Base-by-base conservation (phyloP, 2,113 vertebrate genomes). In the Campylomormyrus numenius region DNA sequence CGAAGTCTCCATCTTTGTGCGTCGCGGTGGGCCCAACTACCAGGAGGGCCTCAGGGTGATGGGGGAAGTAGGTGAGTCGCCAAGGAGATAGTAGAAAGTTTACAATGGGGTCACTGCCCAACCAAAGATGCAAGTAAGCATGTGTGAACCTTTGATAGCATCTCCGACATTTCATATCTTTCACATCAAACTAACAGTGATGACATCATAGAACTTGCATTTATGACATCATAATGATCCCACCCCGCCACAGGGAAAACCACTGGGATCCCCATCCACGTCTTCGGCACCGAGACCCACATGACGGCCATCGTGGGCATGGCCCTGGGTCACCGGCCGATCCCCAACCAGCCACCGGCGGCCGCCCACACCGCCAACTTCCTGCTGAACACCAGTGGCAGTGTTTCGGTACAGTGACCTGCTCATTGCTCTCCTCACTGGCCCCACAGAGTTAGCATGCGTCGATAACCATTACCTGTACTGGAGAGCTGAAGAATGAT, bases 291-390 rank as follows among this genome's bases (percentile, higher is more conserved):
- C 0, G 98, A 99, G 93, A 99, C 98, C 0, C 98, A 99, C 94
- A 99, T 99, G 98, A 99, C 98, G 0, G 98, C 98, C 0, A 99
- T 99, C 1, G 98, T 99, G 84, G 98, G 98, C 91, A 99, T 99
- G 98, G 98, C 98, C 0, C 95, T 99, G 0, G 98, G 98, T 70
- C 97, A 98, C 87, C 95, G 97, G 6, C 97, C 98, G 0, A 98
- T 99, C 93, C 98, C 98, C 90, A 98, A 97, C 93, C 96, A 98
- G 92, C 98, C 98, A 0, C 98, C 98, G 0, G 96, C 95, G 0
- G 98, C 97, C 0, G 98, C 97, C 74, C 98, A 99, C 95, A 99
- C 98, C 0, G 98, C 98, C 92, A 99, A 99, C 95, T 99, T 99
- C 94, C 97, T 99, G 13, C 97, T 99, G 91, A 99, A 99, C 0